Evolutionary conservation across 2,797 vertebrate species (phyloP).

Genomic region (Hafferia zeledoni): DNA sequence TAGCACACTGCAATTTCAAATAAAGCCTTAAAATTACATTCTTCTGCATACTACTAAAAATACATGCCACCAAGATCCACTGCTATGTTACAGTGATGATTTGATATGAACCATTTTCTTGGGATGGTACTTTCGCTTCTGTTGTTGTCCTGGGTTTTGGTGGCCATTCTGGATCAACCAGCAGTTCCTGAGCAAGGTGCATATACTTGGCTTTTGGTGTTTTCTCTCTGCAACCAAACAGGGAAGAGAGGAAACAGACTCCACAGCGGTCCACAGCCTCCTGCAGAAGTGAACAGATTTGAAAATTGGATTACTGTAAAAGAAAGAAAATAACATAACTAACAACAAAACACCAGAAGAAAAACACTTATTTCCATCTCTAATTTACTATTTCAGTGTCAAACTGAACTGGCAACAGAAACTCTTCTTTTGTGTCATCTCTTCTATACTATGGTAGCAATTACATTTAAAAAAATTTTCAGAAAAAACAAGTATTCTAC

Average conservation of each 20-base stretch:
- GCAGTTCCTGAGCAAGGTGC: conserved; percentile 95
- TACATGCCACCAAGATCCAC: not conserved
- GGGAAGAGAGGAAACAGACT: conserved; percentile 77
- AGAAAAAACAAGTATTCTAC: not conserved
- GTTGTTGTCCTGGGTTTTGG: conserved; percentile 96
- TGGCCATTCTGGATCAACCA: conserved; percentile 95
- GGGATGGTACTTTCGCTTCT: conserved; percentile 85
- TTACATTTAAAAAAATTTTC: not conserved
- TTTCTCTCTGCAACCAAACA: conserved; percentile 80
- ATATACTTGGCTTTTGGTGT: conserved; percentile 93
- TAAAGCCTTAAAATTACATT: conserved; percentile 55
- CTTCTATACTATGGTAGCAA: not conserved
- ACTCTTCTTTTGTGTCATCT: not conserved
- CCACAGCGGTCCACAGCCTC: conserved; percentile 77
- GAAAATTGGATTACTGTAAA: not conserved
- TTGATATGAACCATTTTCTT: conserved; percentile 85
- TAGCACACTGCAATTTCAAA: conserved; percentile 24
- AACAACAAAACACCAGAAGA: not conserved
- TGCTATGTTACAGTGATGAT: conserved; percentile 85
- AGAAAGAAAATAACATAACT: not conserved
- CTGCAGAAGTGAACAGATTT: conserved; percentile 69
- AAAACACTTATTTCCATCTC: not conserved
- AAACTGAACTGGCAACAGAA: not conserved
- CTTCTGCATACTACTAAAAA: conserved; percentile 33
- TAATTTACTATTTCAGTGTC: not conserved